Conservation (phyloP, 2,113 vertebrate genomes). For the Elaphurus davidianus region DNA sequence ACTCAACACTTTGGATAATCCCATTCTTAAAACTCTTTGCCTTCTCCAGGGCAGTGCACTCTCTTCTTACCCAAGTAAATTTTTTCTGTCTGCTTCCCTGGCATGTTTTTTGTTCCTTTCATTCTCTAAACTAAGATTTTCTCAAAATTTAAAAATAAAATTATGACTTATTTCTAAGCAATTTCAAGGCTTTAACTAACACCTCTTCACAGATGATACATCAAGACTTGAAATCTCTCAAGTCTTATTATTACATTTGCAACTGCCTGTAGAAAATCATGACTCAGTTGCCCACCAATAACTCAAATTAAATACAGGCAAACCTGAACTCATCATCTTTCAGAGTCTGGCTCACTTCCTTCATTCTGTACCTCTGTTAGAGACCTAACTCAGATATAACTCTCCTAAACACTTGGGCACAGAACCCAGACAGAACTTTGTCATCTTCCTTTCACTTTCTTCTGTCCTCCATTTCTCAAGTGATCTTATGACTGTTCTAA, state of each 20-base stretch:
- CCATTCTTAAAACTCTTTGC: background rate
- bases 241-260: background rate
- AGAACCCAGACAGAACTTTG: background rate
- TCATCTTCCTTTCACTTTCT: background rate
- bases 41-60: background rate
- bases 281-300: background rate
- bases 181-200: background rate
- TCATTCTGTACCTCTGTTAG: background rate
- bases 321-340: background rate
- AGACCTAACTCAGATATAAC: background rate
- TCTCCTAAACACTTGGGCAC: background rate
- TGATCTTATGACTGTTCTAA: background rate
- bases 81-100: background rate
- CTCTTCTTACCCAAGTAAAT: background rate
- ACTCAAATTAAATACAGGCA: background rate
- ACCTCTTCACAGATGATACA: background rate
- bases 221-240: background rate
- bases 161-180: background rate
- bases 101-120: background rate
- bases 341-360: background rate
- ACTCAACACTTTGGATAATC: background rate
- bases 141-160: background rate
- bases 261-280: background rate
- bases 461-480: background rate
- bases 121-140: slow-evolving; percentile 19